Percentiles rank a stretch among this genome's conserved stretches.
Evolutionary conservation across 2,888 invertebrate genomes (phyloP).

Genomic region (Leptinotarsa rubiginosa): DNA sequence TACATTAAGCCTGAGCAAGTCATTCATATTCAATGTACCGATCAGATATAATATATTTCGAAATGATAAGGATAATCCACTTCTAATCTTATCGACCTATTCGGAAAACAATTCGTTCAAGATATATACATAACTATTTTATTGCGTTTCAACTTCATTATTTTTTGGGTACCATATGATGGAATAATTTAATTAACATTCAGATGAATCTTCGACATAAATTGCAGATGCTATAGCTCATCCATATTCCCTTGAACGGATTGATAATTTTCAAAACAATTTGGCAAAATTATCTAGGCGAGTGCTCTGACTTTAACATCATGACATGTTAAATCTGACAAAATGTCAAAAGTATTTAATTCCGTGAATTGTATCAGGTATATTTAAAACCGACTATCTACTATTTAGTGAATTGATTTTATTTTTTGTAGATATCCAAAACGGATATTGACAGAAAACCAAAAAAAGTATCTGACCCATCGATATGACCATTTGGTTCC

Average conservation of each 20-base stretch:
- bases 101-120: background rate
- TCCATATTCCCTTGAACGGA: no score
- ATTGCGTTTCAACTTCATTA: no score
- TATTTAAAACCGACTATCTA: background rate
- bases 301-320: background rate
- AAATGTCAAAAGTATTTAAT: slow-evolving; percentile 3
- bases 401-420: background rate
- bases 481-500: slow-evolving; percentile 31
- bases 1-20: no score
- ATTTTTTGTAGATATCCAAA: slow-evolving; percentile 7
- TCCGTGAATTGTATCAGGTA: background rate
- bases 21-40: background rate
- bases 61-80: slow-evolving; percentile 2
- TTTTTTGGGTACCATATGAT: no score
- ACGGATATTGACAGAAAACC: slow-evolving; percentile 5
- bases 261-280: no score
- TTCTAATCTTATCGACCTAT: background rate
- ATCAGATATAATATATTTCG: background rate
- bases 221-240: no score
- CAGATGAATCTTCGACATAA: no score
- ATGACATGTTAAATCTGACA: background rate
- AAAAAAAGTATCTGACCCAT: slow-evolving; percentile 20
- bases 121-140: background rate
- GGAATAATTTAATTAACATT: no score
- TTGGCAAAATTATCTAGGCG: no score